Conservation (phyloP, 2,113 vertebrate genomes). For the Lepisosteus oculatus region DNA sequence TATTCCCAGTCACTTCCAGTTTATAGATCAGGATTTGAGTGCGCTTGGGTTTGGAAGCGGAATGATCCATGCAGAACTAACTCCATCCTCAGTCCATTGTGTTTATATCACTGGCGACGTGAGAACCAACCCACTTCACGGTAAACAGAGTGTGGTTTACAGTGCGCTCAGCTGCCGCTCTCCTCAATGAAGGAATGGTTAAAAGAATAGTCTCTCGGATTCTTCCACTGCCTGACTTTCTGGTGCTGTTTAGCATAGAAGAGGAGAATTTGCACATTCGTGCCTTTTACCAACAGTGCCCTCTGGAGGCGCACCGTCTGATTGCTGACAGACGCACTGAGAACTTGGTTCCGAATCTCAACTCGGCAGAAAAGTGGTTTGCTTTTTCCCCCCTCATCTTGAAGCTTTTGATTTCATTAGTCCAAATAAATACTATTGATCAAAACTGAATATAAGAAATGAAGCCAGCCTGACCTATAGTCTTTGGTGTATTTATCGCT, state of each 20-base stretch:
- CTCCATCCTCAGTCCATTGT: slow-evolving; percentile 34
- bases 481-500: too few species aligned
- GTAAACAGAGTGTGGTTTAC: slow-evolving; percentile 13
- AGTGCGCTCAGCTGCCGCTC: slow-evolving; percentile 14
- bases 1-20: slow-evolving; percentile 20
- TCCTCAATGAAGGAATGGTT: slow-evolving; percentile 12
- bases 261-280: neutral
- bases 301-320: slow-evolving; percentile 17
- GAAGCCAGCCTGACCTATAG: too few species aligned
- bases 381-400: too few species aligned
- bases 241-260: neutral
- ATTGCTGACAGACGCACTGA: neutral
- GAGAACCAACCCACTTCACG: slow-evolving; percentile 16
- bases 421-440: too few species aligned
- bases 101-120: slow-evolving; percentile 8
- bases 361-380: too few species aligned
- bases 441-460: too few species aligned
- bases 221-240: slow-evolving; percentile 22
- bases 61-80: slow-evolving; percentile 20
- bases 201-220: slow-evolving; percentile 6
- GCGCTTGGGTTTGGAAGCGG: slow-evolving; percentile 8
- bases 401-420: too few species aligned
- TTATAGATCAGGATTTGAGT: slow-evolving; percentile 19
- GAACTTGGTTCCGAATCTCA: neutral
- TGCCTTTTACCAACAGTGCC: slow-evolving; percentile 17